phyloP scores from a whole-genome alignment of 2,888 invertebrate genomes.

The Lasius platythorax region DNA sequence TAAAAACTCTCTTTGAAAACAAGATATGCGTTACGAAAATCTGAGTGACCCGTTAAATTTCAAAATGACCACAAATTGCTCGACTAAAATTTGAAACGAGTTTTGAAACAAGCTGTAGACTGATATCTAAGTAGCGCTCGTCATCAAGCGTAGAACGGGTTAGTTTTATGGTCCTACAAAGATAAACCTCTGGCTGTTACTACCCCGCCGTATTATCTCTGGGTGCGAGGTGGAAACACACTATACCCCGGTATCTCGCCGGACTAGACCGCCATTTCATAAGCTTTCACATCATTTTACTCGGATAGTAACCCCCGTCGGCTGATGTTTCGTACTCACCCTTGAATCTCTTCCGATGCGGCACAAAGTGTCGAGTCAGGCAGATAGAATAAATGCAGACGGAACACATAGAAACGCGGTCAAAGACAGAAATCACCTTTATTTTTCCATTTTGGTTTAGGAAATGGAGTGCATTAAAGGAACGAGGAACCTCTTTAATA shows the following conservation, averaged over 20 bases:
- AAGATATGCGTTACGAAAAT: constrained; percentile 22
- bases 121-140: constrained; percentile 51
- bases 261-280: constrained; percentile 75
- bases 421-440: constrained; percentile 23
- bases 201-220: constrained; percentile 74
- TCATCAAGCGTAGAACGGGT: constrained; percentile 73
- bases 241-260: constrained; percentile 69
- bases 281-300: constrained; percentile 77
- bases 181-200: constrained; percentile 76
- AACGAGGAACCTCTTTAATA: neutral
- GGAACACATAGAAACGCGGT: constrained; percentile 23
- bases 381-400: constrained; percentile 44
- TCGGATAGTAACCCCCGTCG: constrained; percentile 64
- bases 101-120: constrained; percentile 71
- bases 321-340: constrained; percentile 66
- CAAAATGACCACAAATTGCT: constrained; percentile 10
- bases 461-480: neutral
- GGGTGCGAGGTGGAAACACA: constrained; percentile 68
- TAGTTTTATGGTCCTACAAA: constrained; percentile 76
- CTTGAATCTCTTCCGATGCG: constrained; percentile 69
- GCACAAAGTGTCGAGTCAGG: constrained; percentile 53
- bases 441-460: constrained; percentile 35
- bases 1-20: neutral
- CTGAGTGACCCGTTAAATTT: neutral
- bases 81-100: constrained; percentile 53